Evolutionary conservation across 2,113 vertebrate genomes (phyloP).

Genomic region (Cricetomys ansorgei): DNA sequence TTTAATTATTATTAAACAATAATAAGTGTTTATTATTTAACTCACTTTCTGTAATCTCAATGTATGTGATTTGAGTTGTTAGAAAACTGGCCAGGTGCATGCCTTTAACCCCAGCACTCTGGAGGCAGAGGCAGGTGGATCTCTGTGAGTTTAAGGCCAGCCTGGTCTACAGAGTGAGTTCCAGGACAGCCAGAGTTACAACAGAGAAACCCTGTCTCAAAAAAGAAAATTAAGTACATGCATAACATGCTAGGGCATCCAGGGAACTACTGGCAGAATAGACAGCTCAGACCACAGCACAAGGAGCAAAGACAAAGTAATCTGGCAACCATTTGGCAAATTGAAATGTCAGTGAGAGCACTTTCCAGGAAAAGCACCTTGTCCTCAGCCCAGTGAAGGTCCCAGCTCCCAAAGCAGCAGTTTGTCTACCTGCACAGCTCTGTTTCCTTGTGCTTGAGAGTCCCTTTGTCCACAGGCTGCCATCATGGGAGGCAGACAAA

Average conservation of each 20-base stretch:
- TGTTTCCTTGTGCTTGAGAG: background rate
- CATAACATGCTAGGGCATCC: background rate
- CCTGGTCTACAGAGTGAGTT: too few relatives aligned
- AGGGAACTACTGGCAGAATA: background rate
- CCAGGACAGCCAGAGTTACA: too few relatives aligned
- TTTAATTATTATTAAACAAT: too few relatives aligned
- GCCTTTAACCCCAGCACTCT: too few relatives aligned
- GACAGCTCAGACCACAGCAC: background rate
- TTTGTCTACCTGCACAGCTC: background rate
- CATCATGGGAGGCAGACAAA: background rate
- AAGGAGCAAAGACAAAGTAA: background rate
- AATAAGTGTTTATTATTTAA: too few relatives aligned
- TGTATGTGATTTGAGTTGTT: background rate
- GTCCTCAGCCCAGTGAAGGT: background rate
- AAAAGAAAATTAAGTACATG: too few relatives aligned
- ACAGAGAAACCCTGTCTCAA: too few relatives aligned
- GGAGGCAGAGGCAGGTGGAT: too few relatives aligned
- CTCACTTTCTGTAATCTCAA: background rate
- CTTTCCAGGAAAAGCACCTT: background rate
- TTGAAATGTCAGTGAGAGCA: background rate
- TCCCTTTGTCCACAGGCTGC: background rate
- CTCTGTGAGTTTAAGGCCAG: too few relatives aligned
- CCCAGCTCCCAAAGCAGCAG: background rate
- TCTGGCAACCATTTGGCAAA: background rate
- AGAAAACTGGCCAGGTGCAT: too few relatives aligned